A percentile compares a stretch with the other conserved stretches of the same genome.
phyloP scores from a whole-genome alignment of 35 echinoderm and acorn worm species.

The Heliocidaris erythrogramma region DNA sequence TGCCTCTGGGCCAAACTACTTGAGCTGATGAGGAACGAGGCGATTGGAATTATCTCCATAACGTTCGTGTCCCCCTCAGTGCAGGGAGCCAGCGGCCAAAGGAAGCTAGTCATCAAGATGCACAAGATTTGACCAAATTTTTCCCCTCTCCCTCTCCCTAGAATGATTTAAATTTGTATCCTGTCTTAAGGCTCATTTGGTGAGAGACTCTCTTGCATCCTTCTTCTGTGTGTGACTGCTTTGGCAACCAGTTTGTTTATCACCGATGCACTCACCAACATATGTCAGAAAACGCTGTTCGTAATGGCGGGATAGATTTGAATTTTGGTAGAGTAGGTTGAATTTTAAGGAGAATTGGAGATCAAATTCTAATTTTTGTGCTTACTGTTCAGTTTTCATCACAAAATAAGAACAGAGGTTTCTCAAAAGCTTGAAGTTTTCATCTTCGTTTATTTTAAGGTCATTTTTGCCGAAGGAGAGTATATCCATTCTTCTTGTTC shows the following conservation, averaged over 20 bases:
- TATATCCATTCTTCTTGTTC: no score
- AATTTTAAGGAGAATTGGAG: no score
- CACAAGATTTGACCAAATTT: background rate
- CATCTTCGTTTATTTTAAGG: no score
- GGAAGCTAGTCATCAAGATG: conserved; percentile 2
- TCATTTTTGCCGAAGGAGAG: no score
- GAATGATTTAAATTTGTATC: background rate
- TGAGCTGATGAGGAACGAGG: conserved; percentile 49
- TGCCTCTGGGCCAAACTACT: conserved; percentile 45
- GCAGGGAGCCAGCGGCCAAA: background rate
- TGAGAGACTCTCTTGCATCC: background rate
- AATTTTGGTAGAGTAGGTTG: no score
- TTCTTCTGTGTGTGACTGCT: background rate
- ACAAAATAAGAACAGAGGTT: no score
- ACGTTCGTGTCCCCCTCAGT: conserved; percentile 15
- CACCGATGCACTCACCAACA: background rate
- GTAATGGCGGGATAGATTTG: background rate
- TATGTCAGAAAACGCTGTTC: background rate
- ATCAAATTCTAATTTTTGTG: no score
- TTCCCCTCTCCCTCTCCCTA: background rate
- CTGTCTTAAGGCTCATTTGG: background rate
- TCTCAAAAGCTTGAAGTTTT: no score
- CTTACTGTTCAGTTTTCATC: no score
- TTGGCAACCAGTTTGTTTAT: background rate
- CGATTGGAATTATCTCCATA: conserved; percentile 45